Percentiles rank a stretch among this genome's conserved stretches.
These are phyloP conservation scores for Heliconius hewitsoni DNA, from an alignment of 1,140 invertebrate species.

Conservation along the genomic window DNA sequence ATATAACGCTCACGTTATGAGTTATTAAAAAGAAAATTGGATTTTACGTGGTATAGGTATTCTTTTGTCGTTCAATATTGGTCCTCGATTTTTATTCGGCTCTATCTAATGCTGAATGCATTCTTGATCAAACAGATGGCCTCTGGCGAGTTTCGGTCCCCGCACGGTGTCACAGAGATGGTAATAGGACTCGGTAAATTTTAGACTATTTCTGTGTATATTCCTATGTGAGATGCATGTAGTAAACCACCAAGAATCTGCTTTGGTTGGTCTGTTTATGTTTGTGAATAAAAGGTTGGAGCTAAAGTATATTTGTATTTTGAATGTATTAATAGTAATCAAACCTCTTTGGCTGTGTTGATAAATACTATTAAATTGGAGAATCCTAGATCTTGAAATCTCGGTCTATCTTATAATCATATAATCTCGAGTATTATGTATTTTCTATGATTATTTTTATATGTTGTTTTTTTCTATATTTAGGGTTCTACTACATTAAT, in stretches of 20 bases:
- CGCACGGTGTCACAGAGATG: conserved; percentile 11
- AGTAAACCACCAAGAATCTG: background rate
- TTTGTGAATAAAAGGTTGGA: too few relatives aligned
- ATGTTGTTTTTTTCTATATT: too few relatives aligned
- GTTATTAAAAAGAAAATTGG: conserved; percentile 14
- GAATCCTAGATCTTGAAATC: too few relatives aligned
- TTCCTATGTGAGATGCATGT: background rate
- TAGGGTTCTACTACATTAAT: too few relatives aligned
- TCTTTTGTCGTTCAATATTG: conserved; percentile 23
- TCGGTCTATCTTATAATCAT: too few relatives aligned
- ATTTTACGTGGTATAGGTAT: background rate
- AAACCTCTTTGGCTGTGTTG: too few relatives aligned
- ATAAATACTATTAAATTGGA: too few relatives aligned
- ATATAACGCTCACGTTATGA: background rate
- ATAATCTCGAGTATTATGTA: too few relatives aligned
- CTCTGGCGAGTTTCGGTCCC: conserved; percentile 19
- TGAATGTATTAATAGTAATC: too few relatives aligned
- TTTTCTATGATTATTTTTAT: too few relatives aligned
- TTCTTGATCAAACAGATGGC: conserved; percentile 24
- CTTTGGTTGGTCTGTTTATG: background rate
- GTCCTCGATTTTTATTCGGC: conserved; percentile 1
- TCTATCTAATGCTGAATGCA: conserved; percentile 21
- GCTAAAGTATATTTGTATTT: too few relatives aligned
- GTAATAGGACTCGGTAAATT: conserved; percentile 23
- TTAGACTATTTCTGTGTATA: background rate